Conservation (phyloP, 2,797 vertebrate species). For the Paramormyrops hopkinsi region DNA sequence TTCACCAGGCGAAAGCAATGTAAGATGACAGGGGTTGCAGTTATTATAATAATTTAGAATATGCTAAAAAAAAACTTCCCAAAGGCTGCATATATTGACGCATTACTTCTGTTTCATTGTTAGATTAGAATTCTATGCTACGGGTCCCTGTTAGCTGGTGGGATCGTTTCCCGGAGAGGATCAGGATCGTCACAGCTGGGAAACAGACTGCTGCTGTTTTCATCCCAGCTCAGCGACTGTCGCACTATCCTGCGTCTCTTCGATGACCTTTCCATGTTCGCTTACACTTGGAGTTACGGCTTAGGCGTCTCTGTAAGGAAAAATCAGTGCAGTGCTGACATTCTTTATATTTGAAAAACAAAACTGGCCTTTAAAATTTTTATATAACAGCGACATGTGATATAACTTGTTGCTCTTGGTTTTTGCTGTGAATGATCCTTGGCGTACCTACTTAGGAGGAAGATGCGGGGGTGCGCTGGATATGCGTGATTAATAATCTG, state of each 20-base stretch:
- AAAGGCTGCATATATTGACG: neutral
- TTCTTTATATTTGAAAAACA: neutral
- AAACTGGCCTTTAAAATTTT: neutral
- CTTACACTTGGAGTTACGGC: conserved; percentile 74
- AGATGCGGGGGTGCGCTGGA: conserved; percentile 67
- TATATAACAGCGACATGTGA: neutral
- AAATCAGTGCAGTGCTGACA: neutral
- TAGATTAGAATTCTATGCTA: conserved; percentile 79
- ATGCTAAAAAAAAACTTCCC: neutral
- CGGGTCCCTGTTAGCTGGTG: conserved; percentile 79
- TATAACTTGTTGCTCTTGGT: neutral
- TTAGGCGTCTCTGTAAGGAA: conserved; percentile 70
- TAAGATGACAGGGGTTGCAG: neutral
- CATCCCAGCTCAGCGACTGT: conserved; percentile 81
- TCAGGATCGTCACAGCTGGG: conserved; percentile 53
- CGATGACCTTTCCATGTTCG: conserved; percentile 81
- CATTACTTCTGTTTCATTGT: neutral
- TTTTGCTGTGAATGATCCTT: neutral
- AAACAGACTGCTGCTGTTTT: conserved; percentile 69
- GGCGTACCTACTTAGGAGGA: conserved; percentile 62
- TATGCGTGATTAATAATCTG: conserved; percentile 77
- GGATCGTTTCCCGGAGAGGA: conserved; percentile 55
- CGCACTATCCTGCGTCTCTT: conserved; percentile 82
- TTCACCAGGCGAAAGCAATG: neutral
- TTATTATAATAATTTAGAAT: neutral